A percentile compares a stretch with the other conserved stretches of the same genome.
These are phyloP conservation scores for Spodoptera litura DNA, from an alignment of 1,140 invertebrate genomes.

Conservation along the genomic window DNA sequence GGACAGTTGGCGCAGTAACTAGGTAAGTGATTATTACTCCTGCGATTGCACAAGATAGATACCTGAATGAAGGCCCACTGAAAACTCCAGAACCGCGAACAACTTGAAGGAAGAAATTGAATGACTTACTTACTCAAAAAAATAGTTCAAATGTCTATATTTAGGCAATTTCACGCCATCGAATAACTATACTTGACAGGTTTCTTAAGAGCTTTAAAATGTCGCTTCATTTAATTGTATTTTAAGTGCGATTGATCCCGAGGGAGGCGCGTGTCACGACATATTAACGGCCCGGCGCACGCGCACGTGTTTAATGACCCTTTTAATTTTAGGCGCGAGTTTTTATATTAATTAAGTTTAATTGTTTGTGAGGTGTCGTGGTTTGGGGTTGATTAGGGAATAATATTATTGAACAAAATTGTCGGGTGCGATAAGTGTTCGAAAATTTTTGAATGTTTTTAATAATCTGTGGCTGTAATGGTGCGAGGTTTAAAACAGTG, in stretches of 20 bases:
- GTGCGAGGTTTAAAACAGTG: no score
- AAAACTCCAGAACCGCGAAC: no score
- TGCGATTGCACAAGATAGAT: no score
- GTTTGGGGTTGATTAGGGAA: neutral
- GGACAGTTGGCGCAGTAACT: no score
- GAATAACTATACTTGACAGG: neutral
- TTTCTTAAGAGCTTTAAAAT: slow-evolving; percentile 20
- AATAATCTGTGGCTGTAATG: no score
- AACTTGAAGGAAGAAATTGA: no score
- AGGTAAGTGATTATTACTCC: no score
- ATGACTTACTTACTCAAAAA: no score
- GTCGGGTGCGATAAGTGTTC: no score
- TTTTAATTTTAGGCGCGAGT: slow-evolving; percentile 40
- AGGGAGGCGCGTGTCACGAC: neutral
- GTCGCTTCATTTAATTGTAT: slow-evolving; percentile 27
- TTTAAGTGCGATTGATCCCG: slow-evolving; percentile 36
- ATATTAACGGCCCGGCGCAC: slow-evolving; percentile 9
- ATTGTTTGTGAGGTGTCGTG: slow-evolving; percentile 1
- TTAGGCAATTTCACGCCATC: slow-evolving; percentile 2
- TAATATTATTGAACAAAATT: no score
- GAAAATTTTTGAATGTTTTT: no score
- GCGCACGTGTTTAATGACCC: slow-evolving; percentile 26
- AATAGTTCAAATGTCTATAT: neutral
- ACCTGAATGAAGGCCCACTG: no score
- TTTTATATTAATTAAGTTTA: slow-evolving; percentile 18